A percentile compares a stretch with the other conserved stretches of the same genome.
These are phyloP conservation scores for Neolamprologus toae DNA, from an alignment of 2,113 vertebrate species.

Conservation along the genomic window DNA sequence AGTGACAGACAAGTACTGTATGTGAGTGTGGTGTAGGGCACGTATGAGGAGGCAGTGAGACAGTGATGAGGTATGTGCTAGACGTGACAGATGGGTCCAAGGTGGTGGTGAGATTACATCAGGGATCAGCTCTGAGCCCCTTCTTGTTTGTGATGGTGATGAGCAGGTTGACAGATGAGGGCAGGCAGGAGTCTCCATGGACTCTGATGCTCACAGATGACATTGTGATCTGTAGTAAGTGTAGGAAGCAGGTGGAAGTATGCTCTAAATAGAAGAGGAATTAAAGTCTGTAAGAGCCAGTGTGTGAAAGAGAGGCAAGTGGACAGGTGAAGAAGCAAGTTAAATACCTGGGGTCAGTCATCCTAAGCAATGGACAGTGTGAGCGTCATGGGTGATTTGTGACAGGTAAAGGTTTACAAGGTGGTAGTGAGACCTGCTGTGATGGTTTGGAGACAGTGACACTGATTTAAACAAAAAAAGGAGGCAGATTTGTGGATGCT, in stretches of 20 bases:
- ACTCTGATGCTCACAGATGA: not conserved
- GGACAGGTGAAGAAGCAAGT: not conserved
- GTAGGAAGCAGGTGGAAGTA: not conserved
- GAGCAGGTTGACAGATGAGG: not conserved
- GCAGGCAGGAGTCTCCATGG: not conserved
- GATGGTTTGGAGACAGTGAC: not conserved
- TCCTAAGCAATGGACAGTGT: not conserved
- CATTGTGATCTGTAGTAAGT: not conserved
- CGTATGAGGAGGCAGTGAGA: not conserved
- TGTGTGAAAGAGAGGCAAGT: not conserved
- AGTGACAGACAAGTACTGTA: not conserved
- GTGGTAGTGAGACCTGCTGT: not conserved
- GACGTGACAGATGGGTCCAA: not conserved
- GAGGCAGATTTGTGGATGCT: not conserved
- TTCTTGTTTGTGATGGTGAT: not conserved
- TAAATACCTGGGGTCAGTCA: not conserved
- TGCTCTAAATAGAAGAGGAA: not conserved
- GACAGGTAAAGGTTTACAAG: not conserved
- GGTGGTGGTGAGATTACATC: not conserved
- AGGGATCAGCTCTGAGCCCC: not conserved
- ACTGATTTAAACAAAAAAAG: not conserved
- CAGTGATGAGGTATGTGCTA: not conserved
- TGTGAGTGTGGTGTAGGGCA: not conserved
- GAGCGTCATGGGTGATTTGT: not conserved
- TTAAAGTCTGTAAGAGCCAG: not conserved